Percentiles rank a stretch among this genome's conserved stretches.
Conservation (phyloP, 2,113 vertebrate genomes). For the Coregonus clupeaformis region DNA sequence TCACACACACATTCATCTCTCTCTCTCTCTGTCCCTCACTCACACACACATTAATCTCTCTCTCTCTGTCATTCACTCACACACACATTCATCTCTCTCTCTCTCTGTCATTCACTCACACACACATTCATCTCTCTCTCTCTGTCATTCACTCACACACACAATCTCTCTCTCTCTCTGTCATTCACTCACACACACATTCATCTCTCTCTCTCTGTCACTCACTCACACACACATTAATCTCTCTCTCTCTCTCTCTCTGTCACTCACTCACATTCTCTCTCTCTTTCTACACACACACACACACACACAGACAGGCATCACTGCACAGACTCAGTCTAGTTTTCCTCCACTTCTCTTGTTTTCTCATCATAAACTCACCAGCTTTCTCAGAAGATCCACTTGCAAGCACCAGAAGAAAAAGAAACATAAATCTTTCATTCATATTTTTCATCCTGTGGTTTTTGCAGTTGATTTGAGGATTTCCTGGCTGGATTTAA, state of each 20-base stretch:
- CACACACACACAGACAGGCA: neutral
- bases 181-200: neutral
- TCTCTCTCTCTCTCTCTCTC: no score
- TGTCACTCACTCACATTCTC: no score
- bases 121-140: no score
- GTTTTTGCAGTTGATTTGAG: slow-evolving; percentile 45
- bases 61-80: neutral
- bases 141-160: neutral
- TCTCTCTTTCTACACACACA: neutral
- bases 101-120: no score
- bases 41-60: neutral
- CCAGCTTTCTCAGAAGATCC: slow-evolving; percentile 34
- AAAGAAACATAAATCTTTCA: slow-evolving; percentile 22
- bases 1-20: neutral
- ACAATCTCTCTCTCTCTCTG: neutral
- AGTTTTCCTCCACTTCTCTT: neutral
- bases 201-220: no score
- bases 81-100: neutral
- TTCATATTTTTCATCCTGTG: slow-evolving; percentile 25
- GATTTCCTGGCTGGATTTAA: slow-evolving; percentile 38
- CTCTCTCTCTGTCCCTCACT: neutral
- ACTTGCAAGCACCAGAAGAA: slow-evolving; percentile 34
- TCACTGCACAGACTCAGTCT: slow-evolving; percentile 14
- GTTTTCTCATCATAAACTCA: slow-evolving; percentile 23
- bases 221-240: no score